These are phyloP conservation scores for Bhutanitis thaidina DNA, from an alignment of 2,888 invertebrate genomes.

Conservation along the genomic window DNA sequence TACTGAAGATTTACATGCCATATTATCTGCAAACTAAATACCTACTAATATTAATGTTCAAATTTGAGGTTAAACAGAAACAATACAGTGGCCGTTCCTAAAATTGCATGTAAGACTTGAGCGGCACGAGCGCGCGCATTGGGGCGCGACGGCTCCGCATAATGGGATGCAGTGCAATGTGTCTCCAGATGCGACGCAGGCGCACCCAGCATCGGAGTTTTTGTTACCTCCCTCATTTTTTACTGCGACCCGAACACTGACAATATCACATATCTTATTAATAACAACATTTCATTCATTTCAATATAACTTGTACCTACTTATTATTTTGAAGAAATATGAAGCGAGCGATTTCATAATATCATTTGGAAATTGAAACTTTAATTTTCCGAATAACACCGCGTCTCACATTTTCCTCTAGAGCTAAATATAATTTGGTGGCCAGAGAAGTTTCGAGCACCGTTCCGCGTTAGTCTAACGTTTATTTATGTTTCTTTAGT, in stretches of 20 bases:
- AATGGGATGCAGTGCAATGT: slow-evolving; percentile 58
- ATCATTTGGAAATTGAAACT: not conserved
- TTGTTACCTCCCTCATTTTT: slow-evolving; percentile 58
- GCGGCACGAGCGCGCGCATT: slow-evolving; percentile 43
- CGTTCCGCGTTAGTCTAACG: slow-evolving; percentile 52
- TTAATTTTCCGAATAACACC: not conserved
- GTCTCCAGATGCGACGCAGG: slow-evolving; percentile 71
- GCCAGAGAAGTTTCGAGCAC: slow-evolving; percentile 35
- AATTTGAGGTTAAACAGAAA: not conserved
- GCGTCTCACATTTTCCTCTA: slow-evolving; percentile 7
- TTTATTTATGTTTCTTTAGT: slow-evolving; percentile 76
- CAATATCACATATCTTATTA: slow-evolving; percentile 35
- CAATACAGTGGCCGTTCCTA: not conserved
- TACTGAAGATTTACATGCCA: too few species aligned
- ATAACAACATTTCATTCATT: slow-evolving; percentile 3
- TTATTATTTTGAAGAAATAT: too few species aligned
- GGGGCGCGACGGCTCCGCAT: slow-evolving; percentile 67
- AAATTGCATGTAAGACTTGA: slow-evolving; percentile 25
- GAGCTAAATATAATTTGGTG: slow-evolving; percentile 33
- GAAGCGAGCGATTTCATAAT: too few species aligned
- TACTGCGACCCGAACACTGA: slow-evolving; percentile 34
- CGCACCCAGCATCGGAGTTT: slow-evolving; percentile 57
- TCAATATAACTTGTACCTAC: too few species aligned
- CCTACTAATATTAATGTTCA: too few species aligned
- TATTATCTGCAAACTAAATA: too few species aligned